Evolutionary conservation across 1,140 invertebrate genomes (phyloP).

Genomic region (Conus ventricosus): DNA sequence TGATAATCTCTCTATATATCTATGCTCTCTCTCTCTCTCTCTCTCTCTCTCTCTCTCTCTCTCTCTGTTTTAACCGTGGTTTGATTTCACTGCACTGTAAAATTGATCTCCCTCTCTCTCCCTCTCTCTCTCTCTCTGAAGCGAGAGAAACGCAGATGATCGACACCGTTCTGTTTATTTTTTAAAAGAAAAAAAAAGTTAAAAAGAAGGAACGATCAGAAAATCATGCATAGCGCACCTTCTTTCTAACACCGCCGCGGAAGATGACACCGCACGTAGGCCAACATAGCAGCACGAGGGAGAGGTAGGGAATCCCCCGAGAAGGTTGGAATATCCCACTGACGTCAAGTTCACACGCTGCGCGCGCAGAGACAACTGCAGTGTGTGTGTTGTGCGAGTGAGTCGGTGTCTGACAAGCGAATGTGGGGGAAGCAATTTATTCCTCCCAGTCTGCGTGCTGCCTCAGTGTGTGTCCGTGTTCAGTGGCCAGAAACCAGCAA

Average conservation of each 20-base stretch:
- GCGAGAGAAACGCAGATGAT: no score
- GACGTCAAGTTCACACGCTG: constrained; percentile 30
- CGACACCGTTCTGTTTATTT: no score
- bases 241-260: no score
- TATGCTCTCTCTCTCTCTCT: no score
- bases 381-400: neutral
- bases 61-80: no score
- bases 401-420: constrained; percentile 6
- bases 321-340: constrained; percentile 7
- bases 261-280: neutral
- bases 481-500: neutral
- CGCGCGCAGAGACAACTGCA: constrained; percentile 35
- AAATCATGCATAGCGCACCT: neutral
- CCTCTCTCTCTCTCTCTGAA: no score
- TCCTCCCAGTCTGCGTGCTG: neutral
- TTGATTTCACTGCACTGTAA: no score
- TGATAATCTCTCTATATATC: no score
- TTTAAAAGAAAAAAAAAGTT: no score
- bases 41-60: no score
- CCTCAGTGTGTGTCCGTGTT: neutral
- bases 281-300: neutral
- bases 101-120: no score
- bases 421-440: neutral
- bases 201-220: neutral
- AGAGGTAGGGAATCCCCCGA: constrained; percentile 2